phyloP scores from a whole-genome alignment of 2,888 invertebrate genomes.

The Stenotaenia linearis region DNA sequence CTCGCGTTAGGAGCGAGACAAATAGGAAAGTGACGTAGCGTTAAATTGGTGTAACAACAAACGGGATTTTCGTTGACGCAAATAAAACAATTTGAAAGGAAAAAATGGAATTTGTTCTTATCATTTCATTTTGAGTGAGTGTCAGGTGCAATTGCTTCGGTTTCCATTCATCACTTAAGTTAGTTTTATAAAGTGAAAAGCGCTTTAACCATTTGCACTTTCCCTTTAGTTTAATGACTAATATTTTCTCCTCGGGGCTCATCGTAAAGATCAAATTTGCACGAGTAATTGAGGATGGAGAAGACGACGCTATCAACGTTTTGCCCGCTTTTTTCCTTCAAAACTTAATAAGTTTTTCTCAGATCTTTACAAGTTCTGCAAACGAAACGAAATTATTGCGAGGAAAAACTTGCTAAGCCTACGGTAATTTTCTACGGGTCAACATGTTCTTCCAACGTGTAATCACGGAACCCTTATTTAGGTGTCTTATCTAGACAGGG shows the following conservation, averaged over 20 bases:
- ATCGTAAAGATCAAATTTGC: constrained; percentile 26
- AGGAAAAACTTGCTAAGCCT: not conserved
- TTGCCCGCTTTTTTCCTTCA: not conserved
- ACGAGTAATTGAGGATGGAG: constrained; percentile 15
- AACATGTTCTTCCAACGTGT: too few species aligned
- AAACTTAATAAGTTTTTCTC: constrained; percentile 26
- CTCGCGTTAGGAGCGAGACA: not conserved
- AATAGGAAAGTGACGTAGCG: constrained; percentile 5
- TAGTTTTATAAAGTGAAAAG: not conserved
- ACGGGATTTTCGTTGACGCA: not conserved
- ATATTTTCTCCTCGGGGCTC: constrained; percentile 26
- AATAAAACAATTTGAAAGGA: not conserved
- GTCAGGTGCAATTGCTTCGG: not conserved
- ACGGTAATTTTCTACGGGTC: too few species aligned
- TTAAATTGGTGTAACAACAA: constrained; percentile 1
- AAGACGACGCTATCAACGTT: constrained; percentile 19
- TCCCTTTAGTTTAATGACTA: constrained; percentile 23
- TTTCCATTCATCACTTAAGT: not conserved
- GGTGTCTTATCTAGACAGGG: too few species aligned
- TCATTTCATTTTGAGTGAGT: not conserved
- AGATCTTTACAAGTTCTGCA: constrained; percentile 11
- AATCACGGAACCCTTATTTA: too few species aligned
- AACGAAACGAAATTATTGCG: not conserved
- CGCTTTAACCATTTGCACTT: constrained; percentile 5
- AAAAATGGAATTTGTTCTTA: not conserved